Base-by-base conservation (phyloP, 2,113 vertebrate genomes). In the Macrotus californicus region DNA sequence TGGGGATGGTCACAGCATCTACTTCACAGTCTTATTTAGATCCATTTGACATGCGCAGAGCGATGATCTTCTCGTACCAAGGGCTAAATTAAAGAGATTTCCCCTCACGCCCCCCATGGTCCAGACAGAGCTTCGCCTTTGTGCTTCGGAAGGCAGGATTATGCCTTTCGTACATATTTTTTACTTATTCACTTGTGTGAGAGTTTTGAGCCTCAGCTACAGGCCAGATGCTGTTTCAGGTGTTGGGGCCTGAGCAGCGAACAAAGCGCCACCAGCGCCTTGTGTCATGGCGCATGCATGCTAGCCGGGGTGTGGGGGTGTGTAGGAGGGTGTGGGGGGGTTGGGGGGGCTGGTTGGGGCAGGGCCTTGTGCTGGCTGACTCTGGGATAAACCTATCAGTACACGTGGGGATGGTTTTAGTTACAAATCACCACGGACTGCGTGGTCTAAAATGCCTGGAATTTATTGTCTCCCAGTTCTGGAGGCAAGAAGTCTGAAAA, bases 221-320 rank as follows among this genome's bases (percentile, higher is more conserved):
- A 5, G 21, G 21, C 72, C n/a, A 15, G 21, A 12, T 0, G 1
- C 54, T 3, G 11, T 15, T 24, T 16, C 7, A 22, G 22, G 26
- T 50, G 19, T 12, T 5, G 50, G 52, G 52, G 3, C 43, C 0
- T 5, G 39, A 50, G 80, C 3, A 0, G 48, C 19, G 75, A 59
- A 72, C 5, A 70, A 12, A 39, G 2, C 0, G 19, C 26, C 16
- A 0, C 36, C 22, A 5, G 16, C 11, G 21, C 15, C 29, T 48
- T 34, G 19, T 19, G 0, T 21, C 6, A 5, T 1, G 2, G 18
- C 0, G 5, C 22, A 1, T 0, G n/a, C 0, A 2, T 1, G 31
- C 46, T 9, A 0, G 0, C 21, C 1, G 61, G 61, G 52, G n/a
- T n/a, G n/a, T n/a, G n/a, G n/a, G n/a, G n/a, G n/a, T n/a, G n/a